phyloP scores from a whole-genome alignment of 2,797 vertebrate species.

The Poeciliopsis infans region DNA sequence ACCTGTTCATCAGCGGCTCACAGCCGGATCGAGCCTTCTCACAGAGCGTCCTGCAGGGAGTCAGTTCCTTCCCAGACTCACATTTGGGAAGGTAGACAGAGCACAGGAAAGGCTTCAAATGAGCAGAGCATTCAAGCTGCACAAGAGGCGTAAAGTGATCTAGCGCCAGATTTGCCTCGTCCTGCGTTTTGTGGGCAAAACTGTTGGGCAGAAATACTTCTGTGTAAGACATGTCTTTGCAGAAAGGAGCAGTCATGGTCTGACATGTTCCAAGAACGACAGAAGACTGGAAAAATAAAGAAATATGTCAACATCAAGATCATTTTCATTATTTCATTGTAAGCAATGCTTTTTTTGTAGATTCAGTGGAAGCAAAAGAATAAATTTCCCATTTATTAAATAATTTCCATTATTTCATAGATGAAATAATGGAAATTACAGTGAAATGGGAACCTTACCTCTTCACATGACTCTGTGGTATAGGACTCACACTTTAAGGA shows the following conservation, averaged over 20 bases:
- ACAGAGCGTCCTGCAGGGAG: constrained; percentile 64
- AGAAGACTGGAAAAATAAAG: constrained; percentile 11
- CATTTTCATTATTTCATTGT: background rate
- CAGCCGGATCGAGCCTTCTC: constrained; percentile 57
- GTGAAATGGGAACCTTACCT: constrained; percentile 21
- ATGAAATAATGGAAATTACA: background rate
- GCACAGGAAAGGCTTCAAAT: constrained; percentile 69
- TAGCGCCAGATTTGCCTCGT: background rate
- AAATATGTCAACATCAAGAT: background rate
- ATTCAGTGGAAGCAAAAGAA: background rate
- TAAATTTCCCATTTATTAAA: background rate
- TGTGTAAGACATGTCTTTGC: constrained; percentile 54
- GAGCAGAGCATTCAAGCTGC: constrained; percentile 55
- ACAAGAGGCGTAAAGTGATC: constrained; percentile 34
- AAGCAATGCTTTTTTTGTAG: background rate
- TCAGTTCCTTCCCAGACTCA: constrained; percentile 27
- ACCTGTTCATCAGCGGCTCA: constrained; percentile 48
- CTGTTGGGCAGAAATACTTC: constrained; percentile 65
- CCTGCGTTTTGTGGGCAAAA: constrained; percentile 56
- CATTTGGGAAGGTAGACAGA: constrained; percentile 67
- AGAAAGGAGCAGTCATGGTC: constrained; percentile 54
- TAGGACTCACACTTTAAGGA: constrained; percentile 46
- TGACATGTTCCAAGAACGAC: constrained; percentile 45
- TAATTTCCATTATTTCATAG: no score
- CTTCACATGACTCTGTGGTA: constrained; percentile 51